Percentiles rank a stretch among this genome's conserved stretches.
Evolutionary conservation across 2,888 invertebrate genomes (phyloP).

Genomic region (Drosophila borborema): DNA sequence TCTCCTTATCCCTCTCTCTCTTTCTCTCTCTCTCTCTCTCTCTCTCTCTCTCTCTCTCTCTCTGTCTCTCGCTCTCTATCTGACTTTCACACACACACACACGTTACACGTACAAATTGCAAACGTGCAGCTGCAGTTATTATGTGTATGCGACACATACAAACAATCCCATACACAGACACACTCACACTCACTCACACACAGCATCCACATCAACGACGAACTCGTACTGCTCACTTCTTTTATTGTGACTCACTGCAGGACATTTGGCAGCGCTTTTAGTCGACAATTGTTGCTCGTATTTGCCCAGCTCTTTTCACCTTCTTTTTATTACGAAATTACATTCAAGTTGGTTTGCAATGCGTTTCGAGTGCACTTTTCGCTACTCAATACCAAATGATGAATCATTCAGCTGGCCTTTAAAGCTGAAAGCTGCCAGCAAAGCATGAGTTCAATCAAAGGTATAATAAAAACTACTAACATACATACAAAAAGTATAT

Average conservation of each 20-base stretch:
- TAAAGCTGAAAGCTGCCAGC: not conserved
- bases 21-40: not conserved
- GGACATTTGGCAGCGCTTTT: slow-evolving; percentile 60
- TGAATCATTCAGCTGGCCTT: not conserved
- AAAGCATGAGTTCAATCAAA: not conserved
- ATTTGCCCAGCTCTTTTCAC: slow-evolving; percentile 47
- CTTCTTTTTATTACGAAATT: slow-evolving; percentile 45
- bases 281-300: slow-evolving; percentile 42
- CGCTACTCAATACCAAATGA: not conserved
- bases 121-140: slow-evolving; percentile 75
- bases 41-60: not conserved
- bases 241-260: slow-evolving; percentile 46
- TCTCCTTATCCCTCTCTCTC: not conserved
- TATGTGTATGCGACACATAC: slow-evolving; percentile 39
- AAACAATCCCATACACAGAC: slow-evolving; percentile 29
- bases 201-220: slow-evolving; percentile 12
- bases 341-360: slow-evolving; percentile 43
- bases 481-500: not conserved
- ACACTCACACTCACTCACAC: not conserved
- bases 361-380: slow-evolving; percentile 35
- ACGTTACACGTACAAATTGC: slow-evolving; percentile 65
- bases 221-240: slow-evolving; percentile 42
- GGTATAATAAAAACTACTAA: not conserved
- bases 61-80: not conserved
- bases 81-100: slow-evolving; percentile 16